Evolutionary conservation across 2,888 invertebrate species (phyloP), one percentile per base, ranked within the genome.

Genomic region (Agrotis exclamationis): DNA sequence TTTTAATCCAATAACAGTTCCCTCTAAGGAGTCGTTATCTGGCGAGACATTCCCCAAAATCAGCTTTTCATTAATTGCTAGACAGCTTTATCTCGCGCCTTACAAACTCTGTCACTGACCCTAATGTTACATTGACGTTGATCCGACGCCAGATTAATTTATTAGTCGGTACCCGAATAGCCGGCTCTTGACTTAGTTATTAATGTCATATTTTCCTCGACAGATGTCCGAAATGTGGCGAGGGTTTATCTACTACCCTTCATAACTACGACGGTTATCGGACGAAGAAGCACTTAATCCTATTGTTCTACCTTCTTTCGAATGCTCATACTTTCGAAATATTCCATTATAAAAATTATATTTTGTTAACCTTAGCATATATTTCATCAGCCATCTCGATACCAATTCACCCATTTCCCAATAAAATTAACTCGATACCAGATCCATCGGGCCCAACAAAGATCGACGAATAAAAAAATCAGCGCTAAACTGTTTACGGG

Each of bases 1-100:
- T 88, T 90, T 89, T 88, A 88, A 89, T 91, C 89, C 90, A 90
- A 89, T 89, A 89, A 90, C 80, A 84, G 76, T 83, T 79, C 82
- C 80, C 85, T 83, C 85, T 81, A 82, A 82, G 82, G 76, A 84
- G 80, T 80, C 88, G 90, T 90, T 93, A 93, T 94, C 94, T 87
- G 80, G 68, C 77, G 84, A 88, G 90, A 91, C 89, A 89, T 91
- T 88, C 86, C 87, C 90, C 89, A 84, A 91, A 92, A 94, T 93
- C 93, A 93, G 93, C 93, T 92, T 92, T 93, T 92, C 93, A 93
- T 95, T 95, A 93, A 95, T 94, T 94, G 93, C 89, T 88, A 80
- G 89, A 87, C 89, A 89, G 89, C 88, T 90, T 93, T 92, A 93
- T 94, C 90, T 89, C 76, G 84, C 74, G 80, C 81, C 85, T 85